Percentiles rank a stretch among this genome's conserved stretches.
These are phyloP conservation scores for Drosophila simulans DNA, from an alignment of 1,140 invertebrate species.

Conservation along the genomic window DNA sequence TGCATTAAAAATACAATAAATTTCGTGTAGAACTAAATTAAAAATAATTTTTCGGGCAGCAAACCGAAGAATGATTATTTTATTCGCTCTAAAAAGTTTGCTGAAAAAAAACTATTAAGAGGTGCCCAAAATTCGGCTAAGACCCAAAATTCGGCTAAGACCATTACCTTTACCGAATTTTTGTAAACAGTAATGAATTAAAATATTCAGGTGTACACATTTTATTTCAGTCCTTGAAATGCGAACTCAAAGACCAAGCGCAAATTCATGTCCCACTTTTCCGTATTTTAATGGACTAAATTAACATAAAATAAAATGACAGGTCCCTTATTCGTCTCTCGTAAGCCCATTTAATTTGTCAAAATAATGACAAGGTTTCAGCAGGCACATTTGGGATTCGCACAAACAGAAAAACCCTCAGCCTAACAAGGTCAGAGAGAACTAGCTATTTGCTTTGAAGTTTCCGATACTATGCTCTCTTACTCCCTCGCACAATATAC, in stretches of 20 bases:
- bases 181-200: slow-evolving; percentile 46
- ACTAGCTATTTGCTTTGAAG: slow-evolving; percentile 57
- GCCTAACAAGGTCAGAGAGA: slow-evolving; percentile 55
- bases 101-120: background rate
- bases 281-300: slow-evolving; percentile 78
- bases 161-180: background rate
- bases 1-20: background rate
- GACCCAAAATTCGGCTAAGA: background rate
- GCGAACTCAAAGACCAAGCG: slow-evolving; percentile 26
- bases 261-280: slow-evolving; percentile 73
- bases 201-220: slow-evolving; percentile 61
- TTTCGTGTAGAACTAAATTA: background rate
- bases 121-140: background rate
- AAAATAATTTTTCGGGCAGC: background rate
- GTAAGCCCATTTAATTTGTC: slow-evolving; percentile 71
- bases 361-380: slow-evolving; percentile 75
- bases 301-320: slow-evolving; percentile 79
- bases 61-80: background rate
- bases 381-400: slow-evolving; percentile 76
- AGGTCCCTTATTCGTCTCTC: slow-evolving; percentile 29
- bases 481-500: slow-evolving; percentile 7
- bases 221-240: slow-evolving; percentile 43
- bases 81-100: too few relatives aligned
- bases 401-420: slow-evolving; percentile 8
- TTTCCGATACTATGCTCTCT: slow-evolving; percentile 29